phyloP scores from a whole-genome alignment of 2,797 vertebrate species.

The Pseudochaenichthys georgianus region DNA sequence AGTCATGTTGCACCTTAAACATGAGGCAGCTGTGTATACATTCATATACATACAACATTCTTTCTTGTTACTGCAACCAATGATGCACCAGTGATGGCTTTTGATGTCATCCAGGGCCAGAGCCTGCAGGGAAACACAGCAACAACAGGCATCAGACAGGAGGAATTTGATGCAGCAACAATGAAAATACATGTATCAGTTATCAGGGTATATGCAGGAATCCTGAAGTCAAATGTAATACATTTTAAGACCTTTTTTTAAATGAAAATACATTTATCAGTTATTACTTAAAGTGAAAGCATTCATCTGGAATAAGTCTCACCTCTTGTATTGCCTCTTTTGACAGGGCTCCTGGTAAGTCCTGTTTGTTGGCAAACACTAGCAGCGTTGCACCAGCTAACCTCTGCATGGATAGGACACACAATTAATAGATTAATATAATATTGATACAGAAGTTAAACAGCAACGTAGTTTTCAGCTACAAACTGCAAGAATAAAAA shows the following conservation, averaged over 20 bases:
- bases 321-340: conserved; percentile 21
- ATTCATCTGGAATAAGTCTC: too few relatives aligned
- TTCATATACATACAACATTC: conserved; percentile 79
- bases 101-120: conserved; percentile 88
- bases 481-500: too few relatives aligned
- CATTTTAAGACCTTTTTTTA: too few relatives aligned
- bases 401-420: conserved; percentile 78
- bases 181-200: too few relatives aligned
- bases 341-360: conserved; percentile 55
- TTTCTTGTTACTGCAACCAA: conserved; percentile 93
- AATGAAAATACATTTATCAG: too few relatives aligned
- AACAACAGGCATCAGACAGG: not conserved
- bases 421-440: not conserved
- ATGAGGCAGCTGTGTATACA: not conserved
- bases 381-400: conserved; percentile 91
- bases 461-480: too few relatives aligned
- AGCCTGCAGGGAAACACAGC: conserved; percentile 71
- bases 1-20: not conserved
- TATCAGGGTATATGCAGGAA: too few relatives aligned
- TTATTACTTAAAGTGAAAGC: too few relatives aligned
- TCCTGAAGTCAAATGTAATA: too few relatives aligned
- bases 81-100: conserved; percentile 93
- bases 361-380: conserved; percentile 89
- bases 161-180: not conserved
- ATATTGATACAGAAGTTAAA: too few relatives aligned